Percentiles rank a stretch among this genome's conserved stretches.
phyloP scores from a whole-genome alignment of 2,113 vertebrate genomes.

The Lonchura striata region DNA sequence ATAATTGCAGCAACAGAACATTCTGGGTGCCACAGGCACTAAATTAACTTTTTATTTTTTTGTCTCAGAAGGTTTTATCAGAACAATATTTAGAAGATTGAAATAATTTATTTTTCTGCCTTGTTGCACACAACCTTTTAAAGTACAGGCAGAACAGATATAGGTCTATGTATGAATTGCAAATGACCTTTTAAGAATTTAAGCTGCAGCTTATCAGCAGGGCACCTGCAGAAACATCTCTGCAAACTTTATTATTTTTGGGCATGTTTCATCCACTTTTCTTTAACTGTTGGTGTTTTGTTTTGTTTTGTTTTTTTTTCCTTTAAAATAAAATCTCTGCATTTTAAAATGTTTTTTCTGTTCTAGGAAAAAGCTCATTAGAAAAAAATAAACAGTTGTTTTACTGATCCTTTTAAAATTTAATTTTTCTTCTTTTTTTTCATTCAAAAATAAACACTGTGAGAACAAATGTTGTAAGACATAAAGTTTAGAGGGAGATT shows the following conservation, averaged over 20 bases:
- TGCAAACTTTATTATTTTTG: slow-evolving; percentile 6
- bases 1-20: neutral
- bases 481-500: neutral
- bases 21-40: neutral
- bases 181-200: slow-evolving; percentile 66
- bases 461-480: neutral
- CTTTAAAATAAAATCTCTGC: neutral
- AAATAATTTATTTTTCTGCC: slow-evolving; percentile 69
- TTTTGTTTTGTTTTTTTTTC: too few species aligned
- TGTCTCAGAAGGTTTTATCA: slow-evolving; percentile 37
- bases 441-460: neutral
- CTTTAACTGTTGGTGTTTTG: neutral
- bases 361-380: neutral
- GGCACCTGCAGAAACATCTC: neutral
- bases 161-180: slow-evolving; percentile 54
- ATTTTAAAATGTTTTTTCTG: neutral
- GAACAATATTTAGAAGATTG: slow-evolving; percentile 51
- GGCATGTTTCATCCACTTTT: neutral
- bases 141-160: slow-evolving; percentile 25
- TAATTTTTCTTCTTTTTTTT: neutral
- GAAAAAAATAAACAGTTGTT: rapidly evolving
- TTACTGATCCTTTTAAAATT: neutral
- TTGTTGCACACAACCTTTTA: slow-evolving; percentile 63
- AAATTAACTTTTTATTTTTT: slow-evolving; percentile 51
- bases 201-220: slow-evolving; percentile 11